Conservation (phyloP, 2,888 invertebrate species). For the Patella depressa region DNA sequence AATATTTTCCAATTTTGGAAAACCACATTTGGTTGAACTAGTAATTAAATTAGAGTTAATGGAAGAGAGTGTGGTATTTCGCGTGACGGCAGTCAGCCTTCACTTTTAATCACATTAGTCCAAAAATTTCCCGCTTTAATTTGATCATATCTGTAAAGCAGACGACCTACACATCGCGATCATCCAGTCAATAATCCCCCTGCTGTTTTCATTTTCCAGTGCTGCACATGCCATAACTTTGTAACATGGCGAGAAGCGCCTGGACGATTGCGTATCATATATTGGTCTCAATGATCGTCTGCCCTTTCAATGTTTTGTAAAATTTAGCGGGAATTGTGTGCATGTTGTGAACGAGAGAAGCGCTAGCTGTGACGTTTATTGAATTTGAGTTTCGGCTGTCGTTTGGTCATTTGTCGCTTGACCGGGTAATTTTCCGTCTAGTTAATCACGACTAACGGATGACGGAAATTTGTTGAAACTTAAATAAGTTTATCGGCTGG, state of each 20-base stretch:
- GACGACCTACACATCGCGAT: not conserved
- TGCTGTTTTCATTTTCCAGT: not conserved
- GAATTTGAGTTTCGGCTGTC: conserved; percentile 4
- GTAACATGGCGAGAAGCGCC: not conserved
- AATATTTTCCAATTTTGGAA: not conserved
- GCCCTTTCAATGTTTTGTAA: conserved; percentile 3
- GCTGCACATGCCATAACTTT: not conserved
- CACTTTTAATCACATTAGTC: conserved; percentile 5
- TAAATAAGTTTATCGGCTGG: conserved; percentile 7
- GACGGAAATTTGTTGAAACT: conserved; percentile 5
- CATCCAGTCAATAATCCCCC: not conserved
- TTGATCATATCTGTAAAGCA: conserved; percentile 9
- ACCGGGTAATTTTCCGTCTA: conserved; percentile 8
- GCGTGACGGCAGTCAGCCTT: conserved; percentile 14
- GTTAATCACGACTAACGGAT: conserved; percentile 6
- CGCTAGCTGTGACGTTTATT: conserved; percentile 7
- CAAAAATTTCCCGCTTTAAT: conserved; percentile 2
- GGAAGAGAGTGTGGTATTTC: conserved; percentile 21
- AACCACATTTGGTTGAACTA: conserved; percentile 26
- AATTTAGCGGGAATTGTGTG: conserved; percentile 1
- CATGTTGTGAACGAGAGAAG: not conserved
- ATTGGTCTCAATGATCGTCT: conserved; percentile 12
- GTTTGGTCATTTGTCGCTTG: conserved; percentile 5
- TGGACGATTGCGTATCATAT: not conserved
- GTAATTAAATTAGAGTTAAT: conserved; percentile 27